Base-by-base conservation (phyloP, 2,797 vertebrate genomes). In the Peromyscus aztecus region DNA sequence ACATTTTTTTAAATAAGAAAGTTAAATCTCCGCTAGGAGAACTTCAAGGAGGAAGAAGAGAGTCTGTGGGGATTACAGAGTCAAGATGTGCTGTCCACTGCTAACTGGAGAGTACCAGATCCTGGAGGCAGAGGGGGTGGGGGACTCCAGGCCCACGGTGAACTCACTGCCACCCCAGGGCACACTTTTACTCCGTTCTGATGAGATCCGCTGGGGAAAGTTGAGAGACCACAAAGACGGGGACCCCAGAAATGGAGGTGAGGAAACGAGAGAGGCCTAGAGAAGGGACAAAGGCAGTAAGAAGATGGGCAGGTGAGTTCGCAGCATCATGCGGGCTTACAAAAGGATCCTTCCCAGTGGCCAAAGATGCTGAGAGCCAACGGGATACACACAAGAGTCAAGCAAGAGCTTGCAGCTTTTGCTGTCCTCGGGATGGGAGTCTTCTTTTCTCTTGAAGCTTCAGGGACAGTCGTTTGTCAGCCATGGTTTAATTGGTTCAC, bases 381-480 rank as follows among this genome's bases (percentile, higher is more conserved):
- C 69, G 29, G n/a, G 78, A 40, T n/a, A 77, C 13, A 46, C 16
- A 23, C 10, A 89, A 67, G 43, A 92, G 71, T 23, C 65, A 57
- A n/a, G n/a, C n/a, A n/a, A 23, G 23, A 16, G 34, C 31, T n/a
- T 83, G 34, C 63, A 55, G 69, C 9, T 92, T 69, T 83, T 67
- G 63, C 0, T 76, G 8, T 90, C 52, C 89, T 17, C 19, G 37
- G 76, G 37, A 80, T 46, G 52, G 87, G 77, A 40, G 57, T 76
- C 73, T 43, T 63, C 80, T n/a, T 83, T 61, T 75, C 29, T 82
- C 81, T 90, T 75, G 49, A 94, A 88, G 65, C 75, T 94, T 92
- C 34, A 73, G 37, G 67, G 57, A 94, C 46, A 81, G 52, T 89
- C 43, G n/a, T 59, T 65, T 83, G 21, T 87, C 84, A 90, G 37